A percentile compares a stretch with the other conserved stretches of the same genome.
Conservation (phyloP, 1,140 invertebrate genomes). For the Adelges cooleyi region DNA sequence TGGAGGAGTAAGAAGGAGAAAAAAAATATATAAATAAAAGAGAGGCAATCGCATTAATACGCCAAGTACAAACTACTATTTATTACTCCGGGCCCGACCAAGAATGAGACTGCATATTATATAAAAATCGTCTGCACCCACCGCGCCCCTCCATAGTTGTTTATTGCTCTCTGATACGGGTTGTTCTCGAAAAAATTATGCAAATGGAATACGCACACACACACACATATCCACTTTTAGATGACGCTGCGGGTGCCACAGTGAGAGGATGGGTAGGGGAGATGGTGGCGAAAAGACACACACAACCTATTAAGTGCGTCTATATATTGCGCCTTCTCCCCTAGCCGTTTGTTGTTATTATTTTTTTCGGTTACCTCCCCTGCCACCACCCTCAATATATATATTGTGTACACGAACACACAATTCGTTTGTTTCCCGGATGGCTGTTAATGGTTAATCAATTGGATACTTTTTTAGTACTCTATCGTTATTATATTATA, state of each 20-base stretch:
- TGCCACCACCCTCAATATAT: too few species aligned
- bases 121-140: slow-evolving; percentile 24
- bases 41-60: slow-evolving; percentile 28
- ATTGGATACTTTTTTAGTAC: too few species aligned
- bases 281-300: too few species aligned
- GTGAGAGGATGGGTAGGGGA: too few species aligned
- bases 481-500: too few species aligned
- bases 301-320: too few species aligned
- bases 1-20: background rate
- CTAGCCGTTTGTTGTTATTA: too few species aligned
- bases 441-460: too few species aligned
- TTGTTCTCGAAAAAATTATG: slow-evolving; percentile 16
- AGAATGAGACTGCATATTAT: slow-evolving; percentile 16
- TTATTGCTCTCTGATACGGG: slow-evolving; percentile 18
- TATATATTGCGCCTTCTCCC: too few species aligned
- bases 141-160: background rate
- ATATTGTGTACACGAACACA: too few species aligned
- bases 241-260: background rate
- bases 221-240: slow-evolving; percentile 1
- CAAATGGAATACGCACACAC: slow-evolving; percentile 23
- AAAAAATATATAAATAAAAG: background rate
- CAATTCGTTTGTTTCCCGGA: too few species aligned
- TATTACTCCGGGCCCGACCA: slow-evolving; percentile 16
- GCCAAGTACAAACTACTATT: slow-evolving; percentile 28
- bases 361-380: too few species aligned